Percentiles rank a stretch among this genome's conserved stretches.
Evolutionary conservation across 2,888 invertebrate species (phyloP).

Genomic region (Taenaris catops): DNA sequence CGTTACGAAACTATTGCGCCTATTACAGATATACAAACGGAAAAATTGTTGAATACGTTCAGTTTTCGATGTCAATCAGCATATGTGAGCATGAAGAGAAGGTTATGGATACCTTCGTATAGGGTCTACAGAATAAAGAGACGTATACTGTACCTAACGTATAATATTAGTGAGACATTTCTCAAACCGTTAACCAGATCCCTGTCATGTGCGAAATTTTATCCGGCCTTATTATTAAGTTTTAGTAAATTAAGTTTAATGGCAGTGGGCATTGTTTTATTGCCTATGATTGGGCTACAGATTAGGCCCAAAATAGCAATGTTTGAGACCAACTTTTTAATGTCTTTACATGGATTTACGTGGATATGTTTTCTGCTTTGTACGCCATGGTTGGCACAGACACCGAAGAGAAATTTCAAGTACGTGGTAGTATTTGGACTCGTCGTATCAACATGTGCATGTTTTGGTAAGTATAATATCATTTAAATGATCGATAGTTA

Average conservation of each 20-base stretch:
- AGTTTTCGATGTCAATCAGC: conserved; percentile 63
- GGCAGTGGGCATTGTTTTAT: conserved; percentile 47
- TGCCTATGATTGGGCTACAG: conserved; percentile 57
- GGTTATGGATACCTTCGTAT: conserved; percentile 64
- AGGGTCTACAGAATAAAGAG: conserved; percentile 57
- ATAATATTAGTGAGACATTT: conserved; percentile 63
- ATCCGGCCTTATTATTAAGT: conserved; percentile 59
- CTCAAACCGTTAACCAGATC: conserved; percentile 66
- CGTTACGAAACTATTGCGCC: conserved; percentile 63
- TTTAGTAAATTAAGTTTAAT: conserved; percentile 56
- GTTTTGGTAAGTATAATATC: conserved; percentile 65
- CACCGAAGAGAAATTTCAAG: conserved; percentile 65
- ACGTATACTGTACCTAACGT: conserved; percentile 50
- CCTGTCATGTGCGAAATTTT: conserved; percentile 64
- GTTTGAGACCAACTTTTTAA: conserved; percentile 58
- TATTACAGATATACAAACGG: conserved; percentile 62
- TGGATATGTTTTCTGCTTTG: conserved; percentile 68
- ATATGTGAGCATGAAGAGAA: conserved; percentile 53
- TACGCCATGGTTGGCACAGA: conserved; percentile 65
- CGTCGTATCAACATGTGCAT: conserved; percentile 48
- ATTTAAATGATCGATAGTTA: too few species aligned
- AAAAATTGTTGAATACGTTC: conserved; percentile 65
- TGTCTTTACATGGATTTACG: conserved; percentile 65
- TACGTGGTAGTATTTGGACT: conserved; percentile 55
- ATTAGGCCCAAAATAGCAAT: conserved; percentile 54